A percentile compares a stretch with the other conserved stretches of the same genome.
These are phyloP conservation scores for Iselma pallidipennis DNA, from an alignment of 2,888 invertebrate genomes.

Conservation along the genomic window DNA sequence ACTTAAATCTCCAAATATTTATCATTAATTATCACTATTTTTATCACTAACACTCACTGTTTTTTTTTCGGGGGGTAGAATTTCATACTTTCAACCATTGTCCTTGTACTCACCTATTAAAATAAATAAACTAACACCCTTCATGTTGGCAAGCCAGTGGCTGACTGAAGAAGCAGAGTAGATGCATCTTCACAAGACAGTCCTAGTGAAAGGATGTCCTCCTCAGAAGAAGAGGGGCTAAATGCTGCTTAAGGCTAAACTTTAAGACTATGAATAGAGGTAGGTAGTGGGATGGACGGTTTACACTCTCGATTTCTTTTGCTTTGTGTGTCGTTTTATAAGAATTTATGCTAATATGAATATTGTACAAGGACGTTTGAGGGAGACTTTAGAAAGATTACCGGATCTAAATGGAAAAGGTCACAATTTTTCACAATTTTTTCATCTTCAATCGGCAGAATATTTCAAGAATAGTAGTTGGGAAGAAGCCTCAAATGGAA, in stretches of 20 bases:
- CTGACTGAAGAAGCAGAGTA: conserved; percentile 45
- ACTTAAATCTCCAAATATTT: too few species aligned
- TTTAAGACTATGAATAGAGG: not conserved
- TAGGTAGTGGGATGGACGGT: conserved; percentile 22
- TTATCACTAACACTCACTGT: not conserved
- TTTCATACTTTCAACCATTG: not conserved
- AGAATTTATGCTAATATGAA: not conserved
- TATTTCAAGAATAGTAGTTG: not conserved
- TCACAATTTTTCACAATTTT: too few species aligned
- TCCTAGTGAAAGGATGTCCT: conserved; percentile 48
- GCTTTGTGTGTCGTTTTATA: not conserved
- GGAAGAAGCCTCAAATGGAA: not conserved
- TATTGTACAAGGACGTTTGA: conserved; percentile 10
- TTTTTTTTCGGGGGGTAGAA: not conserved
- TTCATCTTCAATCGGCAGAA: too few species aligned
- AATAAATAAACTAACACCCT: conserved; percentile 52
- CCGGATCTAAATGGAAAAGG: too few species aligned
- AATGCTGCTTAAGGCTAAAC: conserved; percentile 18
- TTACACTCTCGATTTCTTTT: conserved; percentile 22
- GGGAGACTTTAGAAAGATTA: not conserved
- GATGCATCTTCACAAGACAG: conserved; percentile 46
- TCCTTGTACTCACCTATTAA: conserved; percentile 51
- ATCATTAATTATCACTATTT: too few species aligned
- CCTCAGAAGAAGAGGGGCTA: conserved; percentile 34
- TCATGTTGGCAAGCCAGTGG: conserved; percentile 51